phyloP scores from a whole-genome alignment of 2,888 invertebrate genomes.

The Rhogogaster chlorosoma region DNA sequence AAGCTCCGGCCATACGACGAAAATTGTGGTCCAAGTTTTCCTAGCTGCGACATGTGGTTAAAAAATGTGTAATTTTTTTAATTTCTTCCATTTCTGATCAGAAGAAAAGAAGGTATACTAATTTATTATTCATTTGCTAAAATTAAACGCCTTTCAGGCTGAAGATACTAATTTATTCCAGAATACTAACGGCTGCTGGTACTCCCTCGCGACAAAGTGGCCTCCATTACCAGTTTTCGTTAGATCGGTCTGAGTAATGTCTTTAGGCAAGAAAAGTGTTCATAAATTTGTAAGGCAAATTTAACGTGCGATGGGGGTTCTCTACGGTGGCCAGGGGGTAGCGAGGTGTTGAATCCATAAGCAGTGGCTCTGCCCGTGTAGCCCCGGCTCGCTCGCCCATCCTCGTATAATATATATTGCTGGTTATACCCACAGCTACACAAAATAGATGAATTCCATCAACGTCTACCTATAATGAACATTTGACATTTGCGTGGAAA shows the following conservation, averaged over 20 bases:
- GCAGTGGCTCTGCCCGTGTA: background rate
- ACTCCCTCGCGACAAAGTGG: conserved; percentile 44
- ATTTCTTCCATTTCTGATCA: background rate
- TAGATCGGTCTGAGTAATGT: conserved; percentile 47
- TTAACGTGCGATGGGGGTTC: conserved; percentile 36
- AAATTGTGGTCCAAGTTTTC: no score
- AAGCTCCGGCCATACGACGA: background rate
- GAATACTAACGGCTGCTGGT: conserved; percentile 31
- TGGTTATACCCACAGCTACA: background rate
- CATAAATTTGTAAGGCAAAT: conserved; percentile 49
- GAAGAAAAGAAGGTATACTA: background rate
- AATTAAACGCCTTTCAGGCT: conserved; percentile 30
- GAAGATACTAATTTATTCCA: conserved; percentile 37
- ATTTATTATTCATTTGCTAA: conserved; percentile 24
- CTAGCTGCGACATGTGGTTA: background rate
- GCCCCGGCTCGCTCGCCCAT: background rate
- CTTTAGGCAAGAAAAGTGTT: conserved; percentile 48
- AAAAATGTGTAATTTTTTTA: background rate
- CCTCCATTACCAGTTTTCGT: conserved; percentile 49
- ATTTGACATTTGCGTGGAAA: conserved; percentile 3
- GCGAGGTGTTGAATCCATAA: conserved; percentile 46
- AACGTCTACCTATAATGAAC: conserved; percentile 3
- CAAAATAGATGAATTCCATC: conserved; percentile 38
- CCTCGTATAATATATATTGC: background rate
- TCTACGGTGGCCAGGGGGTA: background rate